These are phyloP conservation scores for Euspilapteryx auroguttella DNA, from an alignment of 2,888 invertebrate species.

Conservation along the genomic window DNA sequence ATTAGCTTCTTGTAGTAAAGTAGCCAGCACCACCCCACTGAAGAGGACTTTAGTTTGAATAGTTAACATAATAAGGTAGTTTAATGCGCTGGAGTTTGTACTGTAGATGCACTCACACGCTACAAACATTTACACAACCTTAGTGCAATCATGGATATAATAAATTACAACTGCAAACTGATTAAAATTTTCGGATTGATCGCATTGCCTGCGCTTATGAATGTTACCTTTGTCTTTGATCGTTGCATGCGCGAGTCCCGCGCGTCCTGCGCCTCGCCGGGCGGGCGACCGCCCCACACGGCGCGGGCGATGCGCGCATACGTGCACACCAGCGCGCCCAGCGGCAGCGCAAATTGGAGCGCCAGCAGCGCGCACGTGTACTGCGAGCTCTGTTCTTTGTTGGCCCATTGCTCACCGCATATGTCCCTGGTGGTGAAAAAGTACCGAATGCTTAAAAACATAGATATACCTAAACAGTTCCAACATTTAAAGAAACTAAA, in stretches of 20 bases:
- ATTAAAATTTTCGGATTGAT: no score
- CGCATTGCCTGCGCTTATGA: no score
- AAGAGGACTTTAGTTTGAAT: no score
- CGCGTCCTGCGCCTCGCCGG: constrained; percentile 84
- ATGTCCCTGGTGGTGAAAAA: constrained; percentile 67
- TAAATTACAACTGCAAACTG: no score
- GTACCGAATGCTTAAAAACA: constrained; percentile 3
- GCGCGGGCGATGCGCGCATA: constrained; percentile 84
- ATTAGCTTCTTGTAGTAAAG: no score
- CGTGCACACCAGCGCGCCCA: constrained; percentile 79
- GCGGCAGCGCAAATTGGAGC: constrained; percentile 83
- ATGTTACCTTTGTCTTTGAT: constrained; percentile 81
- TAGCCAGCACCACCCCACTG: no score
- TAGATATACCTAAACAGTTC: background rate
- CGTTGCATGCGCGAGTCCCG: constrained; percentile 82
- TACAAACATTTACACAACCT: no score
- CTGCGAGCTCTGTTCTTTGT: constrained; percentile 63
- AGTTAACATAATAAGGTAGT: no score
- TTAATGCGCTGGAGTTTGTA: no score
- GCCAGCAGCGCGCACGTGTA: constrained; percentile 79
- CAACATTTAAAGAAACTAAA: constrained; percentile 6
- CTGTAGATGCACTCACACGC: no score
- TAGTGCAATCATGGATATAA: no score
- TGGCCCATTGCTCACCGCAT: constrained; percentile 74
- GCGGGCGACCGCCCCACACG: constrained; percentile 84